These are phyloP conservation scores for Silurus glanis DNA, from an alignment of 2,113 vertebrate genomes.

Conservation along the genomic window DNA sequence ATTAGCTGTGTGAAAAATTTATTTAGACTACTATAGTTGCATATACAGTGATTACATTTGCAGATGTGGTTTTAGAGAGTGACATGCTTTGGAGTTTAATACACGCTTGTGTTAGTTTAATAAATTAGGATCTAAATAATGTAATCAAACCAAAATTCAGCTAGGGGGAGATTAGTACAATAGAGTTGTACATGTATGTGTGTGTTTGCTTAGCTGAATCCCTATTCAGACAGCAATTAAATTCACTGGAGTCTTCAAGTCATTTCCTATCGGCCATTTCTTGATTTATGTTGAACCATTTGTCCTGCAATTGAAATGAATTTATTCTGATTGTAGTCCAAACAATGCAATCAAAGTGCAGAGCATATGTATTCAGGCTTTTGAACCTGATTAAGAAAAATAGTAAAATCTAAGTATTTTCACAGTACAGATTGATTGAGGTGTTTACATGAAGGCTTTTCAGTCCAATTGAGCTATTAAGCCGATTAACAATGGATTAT, in stretches of 20 bases:
- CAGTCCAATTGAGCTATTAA: too few species aligned
- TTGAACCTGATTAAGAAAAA: too few species aligned
- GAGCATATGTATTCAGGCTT: too few species aligned
- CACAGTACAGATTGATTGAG: too few species aligned
- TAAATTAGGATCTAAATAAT: background rate
- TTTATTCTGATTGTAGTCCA: too few species aligned
- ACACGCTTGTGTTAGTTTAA: background rate
- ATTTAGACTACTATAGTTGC: background rate
- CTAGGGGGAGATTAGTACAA: background rate
- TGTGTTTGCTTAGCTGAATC: background rate
- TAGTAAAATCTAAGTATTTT: too few species aligned
- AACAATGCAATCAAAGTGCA: too few species aligned
- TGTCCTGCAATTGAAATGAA: too few species aligned
- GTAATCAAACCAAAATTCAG: background rate
- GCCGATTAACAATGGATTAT: too few species aligned
- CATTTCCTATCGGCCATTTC: background rate
- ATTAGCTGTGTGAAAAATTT: background rate
- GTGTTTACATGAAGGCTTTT: too few species aligned
- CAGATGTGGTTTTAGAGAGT: background rate
- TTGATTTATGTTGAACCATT: too few species aligned
- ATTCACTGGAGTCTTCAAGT: background rate
- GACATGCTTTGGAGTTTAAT: background rate
- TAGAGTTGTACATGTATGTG: background rate
- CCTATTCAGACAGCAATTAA: background rate
- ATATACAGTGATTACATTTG: background rate